Base-by-base conservation (phyloP, 2,888 invertebrate species). In the Phlogophora meticulosa region DNA sequence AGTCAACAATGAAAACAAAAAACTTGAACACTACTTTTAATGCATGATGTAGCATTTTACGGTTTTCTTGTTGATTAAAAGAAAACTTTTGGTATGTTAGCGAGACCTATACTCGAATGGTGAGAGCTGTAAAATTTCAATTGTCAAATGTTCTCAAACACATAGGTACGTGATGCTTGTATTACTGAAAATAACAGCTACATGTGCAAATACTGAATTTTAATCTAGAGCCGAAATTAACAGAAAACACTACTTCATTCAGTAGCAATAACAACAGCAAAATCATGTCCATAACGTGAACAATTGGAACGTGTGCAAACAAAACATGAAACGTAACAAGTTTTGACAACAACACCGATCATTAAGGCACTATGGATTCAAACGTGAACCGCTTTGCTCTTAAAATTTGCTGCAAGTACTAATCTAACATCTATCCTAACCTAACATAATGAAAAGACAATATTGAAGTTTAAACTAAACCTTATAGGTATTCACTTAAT, bases 321-420 rank as follows among this genome's bases (percentile, higher is more conserved):
- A 82, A 78, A 90, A 90, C 87, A 82, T 84, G 82, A 83, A 85
- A 84, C 83, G 83, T 87, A 92, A 91, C 88, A 82, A 87, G 76
- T 84, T 81, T 86, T 81, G 87, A 90, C 87, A 87, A 91, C 91
- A 92, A 91, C 86, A 91, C 94, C 94, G 94, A 92, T 88, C 93
- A 95, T 95, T 95, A 94, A 95, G 95, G 93, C 93, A 85, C 83
- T 88, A 81, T 80, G 63, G 60, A 82, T 81, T 77, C 78, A 72
- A 78, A 77, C 79, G 76, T 79, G 82, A 83, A 82, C 63, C 76
- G 64, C 46, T 56, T 72, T 78, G 74, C 76, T 67, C 66, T 52
- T 68, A 70, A 75, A 63, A 51, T 61, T 75, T 78, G 43, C 60
- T 69, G 53, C 61, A 58, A 57, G 62, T 58, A 63, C 59, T 67